These are phyloP conservation scores for Calonectris borealis DNA, from an alignment of 2,113 vertebrate genomes.

Conservation along the genomic window DNA sequence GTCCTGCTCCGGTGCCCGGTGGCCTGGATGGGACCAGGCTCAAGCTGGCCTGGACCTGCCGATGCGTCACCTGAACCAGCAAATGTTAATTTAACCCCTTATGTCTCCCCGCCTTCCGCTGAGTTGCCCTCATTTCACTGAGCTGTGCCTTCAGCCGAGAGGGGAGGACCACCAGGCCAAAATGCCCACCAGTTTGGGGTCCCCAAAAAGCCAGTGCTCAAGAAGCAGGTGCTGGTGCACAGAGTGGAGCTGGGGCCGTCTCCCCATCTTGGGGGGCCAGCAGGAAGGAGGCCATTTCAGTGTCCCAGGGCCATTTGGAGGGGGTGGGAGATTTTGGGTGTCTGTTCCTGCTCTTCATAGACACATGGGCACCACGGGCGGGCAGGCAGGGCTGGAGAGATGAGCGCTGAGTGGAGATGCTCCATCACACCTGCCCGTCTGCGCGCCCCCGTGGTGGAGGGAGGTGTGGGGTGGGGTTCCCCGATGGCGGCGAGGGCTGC, in stretches of 20 bases:
- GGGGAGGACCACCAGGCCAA: not conserved
- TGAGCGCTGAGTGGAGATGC: not conserved
- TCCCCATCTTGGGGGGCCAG: not conserved
- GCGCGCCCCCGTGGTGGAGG: rapidly evolving
- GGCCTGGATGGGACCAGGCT: not conserved
- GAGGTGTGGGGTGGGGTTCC: not conserved
- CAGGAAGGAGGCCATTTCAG: not conserved
- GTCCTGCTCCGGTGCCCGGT: not conserved
- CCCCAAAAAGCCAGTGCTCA: not conserved
- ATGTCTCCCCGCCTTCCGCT: not conserved
- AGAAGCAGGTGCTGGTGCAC: not conserved
- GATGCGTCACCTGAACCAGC: not conserved
- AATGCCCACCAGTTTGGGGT: not conserved
- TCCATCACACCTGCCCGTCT: not conserved
- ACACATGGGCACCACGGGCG: rapidly evolving
- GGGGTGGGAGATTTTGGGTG: not conserved
- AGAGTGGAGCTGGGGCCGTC: not conserved
- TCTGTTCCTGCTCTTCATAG: not conserved
- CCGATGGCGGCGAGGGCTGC: rapidly evolving
- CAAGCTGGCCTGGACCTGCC: not conserved
- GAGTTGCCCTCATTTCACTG: not conserved
- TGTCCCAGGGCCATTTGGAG: not conserved
- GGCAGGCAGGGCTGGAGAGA: not conserved
- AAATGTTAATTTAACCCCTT: not conserved
- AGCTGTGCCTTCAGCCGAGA: not conserved